These are phyloP conservation scores for Myanophis thanlyinensis DNA, from an alignment of 2,113 vertebrate species.

Conservation along the genomic window DNA sequence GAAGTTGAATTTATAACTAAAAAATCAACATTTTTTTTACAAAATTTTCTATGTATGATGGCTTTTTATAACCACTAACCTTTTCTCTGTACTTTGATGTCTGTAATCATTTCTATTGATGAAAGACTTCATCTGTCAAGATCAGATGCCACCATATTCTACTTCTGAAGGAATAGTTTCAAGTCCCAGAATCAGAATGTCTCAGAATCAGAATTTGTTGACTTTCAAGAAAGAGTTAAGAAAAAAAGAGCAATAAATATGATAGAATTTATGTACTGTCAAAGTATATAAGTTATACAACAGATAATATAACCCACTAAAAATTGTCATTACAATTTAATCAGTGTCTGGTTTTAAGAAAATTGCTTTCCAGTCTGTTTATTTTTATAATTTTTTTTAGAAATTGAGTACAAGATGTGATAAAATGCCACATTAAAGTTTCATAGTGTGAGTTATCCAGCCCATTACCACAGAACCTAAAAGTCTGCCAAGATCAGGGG, in stretches of 20 bases:
- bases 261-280: background rate
- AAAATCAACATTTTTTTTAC: background rate
- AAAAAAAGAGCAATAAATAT: background rate
- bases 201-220: background rate
- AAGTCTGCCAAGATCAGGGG: background rate
- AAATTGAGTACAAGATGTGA: background rate
- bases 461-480: background rate
- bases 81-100: background rate
- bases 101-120: constrained; percentile 16
- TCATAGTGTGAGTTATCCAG: background rate
- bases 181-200: background rate
- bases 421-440: constrained; percentile 16
- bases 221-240: background rate
- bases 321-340: background rate
- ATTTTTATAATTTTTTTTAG: background rate
- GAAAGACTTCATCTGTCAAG: background rate
- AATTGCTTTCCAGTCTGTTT: background rate
- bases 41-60: background rate
- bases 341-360: background rate
- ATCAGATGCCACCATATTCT: background rate
- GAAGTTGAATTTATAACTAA: background rate
- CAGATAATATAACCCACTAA: background rate
- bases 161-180: background rate
- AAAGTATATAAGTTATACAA: background rate
- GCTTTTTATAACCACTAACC: background rate